Evolutionary conservation across 2,888 invertebrate genomes (phyloP).

Genomic region (Neoascia interrupta): DNA sequence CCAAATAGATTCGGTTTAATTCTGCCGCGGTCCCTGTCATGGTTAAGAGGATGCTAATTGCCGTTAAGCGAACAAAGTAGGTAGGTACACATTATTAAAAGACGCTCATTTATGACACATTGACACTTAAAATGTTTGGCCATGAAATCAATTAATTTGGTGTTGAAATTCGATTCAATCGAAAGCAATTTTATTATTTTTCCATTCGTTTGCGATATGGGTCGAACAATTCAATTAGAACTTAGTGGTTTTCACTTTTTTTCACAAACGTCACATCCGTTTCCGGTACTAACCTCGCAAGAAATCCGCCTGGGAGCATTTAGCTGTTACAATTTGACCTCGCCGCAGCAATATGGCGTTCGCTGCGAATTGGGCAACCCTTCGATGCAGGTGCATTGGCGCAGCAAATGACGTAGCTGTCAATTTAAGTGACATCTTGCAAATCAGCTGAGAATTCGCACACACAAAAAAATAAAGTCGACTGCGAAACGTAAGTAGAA

Average conservation of each 20-base stretch:
- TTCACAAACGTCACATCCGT: constrained; percentile 10
- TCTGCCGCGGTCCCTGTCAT: too few species aligned
- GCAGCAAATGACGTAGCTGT: constrained; percentile 40
- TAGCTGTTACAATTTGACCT: background rate
- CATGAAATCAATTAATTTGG: constrained; percentile 28
- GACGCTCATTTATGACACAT: too few species aligned
- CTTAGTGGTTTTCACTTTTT: too few species aligned
- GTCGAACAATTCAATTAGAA: too few species aligned
- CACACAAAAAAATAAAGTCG: constrained; percentile 3
- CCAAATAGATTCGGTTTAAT: too few species aligned
- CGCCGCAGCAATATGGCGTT: constrained; percentile 9
- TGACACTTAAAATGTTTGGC: constrained; percentile 5
- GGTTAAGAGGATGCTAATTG: too few species aligned
- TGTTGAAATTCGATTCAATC: background rate
- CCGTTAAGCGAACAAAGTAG: too few species aligned
- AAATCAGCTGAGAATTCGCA: constrained; percentile 63
- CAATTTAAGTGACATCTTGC: constrained; percentile 54
- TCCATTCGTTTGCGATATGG: too few species aligned
- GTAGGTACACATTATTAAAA: too few species aligned
- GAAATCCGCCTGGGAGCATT: background rate
- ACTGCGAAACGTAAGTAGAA: constrained; percentile 8
- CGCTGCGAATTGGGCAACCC: background rate
- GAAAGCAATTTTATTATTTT: constrained; percentile 1
- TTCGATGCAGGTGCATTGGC: constrained; percentile 31
- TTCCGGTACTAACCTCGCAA: constrained; percentile 37